A percentile compares a stretch with the other conserved stretches of the same genome.
Conservation (phyloP, 2,113 vertebrate species). For the Balaeniceps rex region DNA sequence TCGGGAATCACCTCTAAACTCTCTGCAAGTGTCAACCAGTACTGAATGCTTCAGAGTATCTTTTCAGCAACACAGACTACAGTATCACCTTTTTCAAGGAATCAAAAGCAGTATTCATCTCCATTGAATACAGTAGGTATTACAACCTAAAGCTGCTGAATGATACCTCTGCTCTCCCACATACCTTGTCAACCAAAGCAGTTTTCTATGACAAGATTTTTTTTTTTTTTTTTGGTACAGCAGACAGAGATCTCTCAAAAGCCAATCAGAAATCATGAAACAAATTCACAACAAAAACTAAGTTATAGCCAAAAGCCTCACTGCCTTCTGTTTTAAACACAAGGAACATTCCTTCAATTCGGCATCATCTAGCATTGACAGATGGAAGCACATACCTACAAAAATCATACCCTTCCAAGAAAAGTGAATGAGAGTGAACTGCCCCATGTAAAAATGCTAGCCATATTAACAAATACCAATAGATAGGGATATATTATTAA, state of each 20-base stretch:
- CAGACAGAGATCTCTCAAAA: slow-evolving; percentile 48
- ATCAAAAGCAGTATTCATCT: neutral
- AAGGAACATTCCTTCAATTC: slow-evolving; percentile 54
- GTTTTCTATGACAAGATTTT: neutral
- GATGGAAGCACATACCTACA: slow-evolving; percentile 62
- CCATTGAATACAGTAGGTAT: neutral
- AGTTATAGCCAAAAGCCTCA: slow-evolving; percentile 47
- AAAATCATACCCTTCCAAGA: slow-evolving; percentile 16
- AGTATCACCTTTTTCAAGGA: neutral
- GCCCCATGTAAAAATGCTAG: neutral
- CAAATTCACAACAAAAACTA: slow-evolving; percentile 56
- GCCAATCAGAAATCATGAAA: slow-evolving; percentile 45
- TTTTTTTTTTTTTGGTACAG: neutral
- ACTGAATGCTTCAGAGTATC: neutral
- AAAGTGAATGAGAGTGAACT: slow-evolving; percentile 18
- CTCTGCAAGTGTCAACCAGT: neutral
- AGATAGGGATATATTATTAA: neutral
- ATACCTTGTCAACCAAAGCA: slow-evolving; percentile 35
- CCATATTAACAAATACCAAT: neutral
- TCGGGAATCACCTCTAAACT: neutral
- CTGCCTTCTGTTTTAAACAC: slow-evolving; percentile 64
- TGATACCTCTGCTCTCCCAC: neutral
- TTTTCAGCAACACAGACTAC: neutral
- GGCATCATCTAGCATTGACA: slow-evolving; percentile 49
- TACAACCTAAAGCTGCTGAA: neutral